Evolutionary conservation across 2,113 vertebrate genomes (phyloP).

Genomic region (Spheniscus mendiculus): DNA sequence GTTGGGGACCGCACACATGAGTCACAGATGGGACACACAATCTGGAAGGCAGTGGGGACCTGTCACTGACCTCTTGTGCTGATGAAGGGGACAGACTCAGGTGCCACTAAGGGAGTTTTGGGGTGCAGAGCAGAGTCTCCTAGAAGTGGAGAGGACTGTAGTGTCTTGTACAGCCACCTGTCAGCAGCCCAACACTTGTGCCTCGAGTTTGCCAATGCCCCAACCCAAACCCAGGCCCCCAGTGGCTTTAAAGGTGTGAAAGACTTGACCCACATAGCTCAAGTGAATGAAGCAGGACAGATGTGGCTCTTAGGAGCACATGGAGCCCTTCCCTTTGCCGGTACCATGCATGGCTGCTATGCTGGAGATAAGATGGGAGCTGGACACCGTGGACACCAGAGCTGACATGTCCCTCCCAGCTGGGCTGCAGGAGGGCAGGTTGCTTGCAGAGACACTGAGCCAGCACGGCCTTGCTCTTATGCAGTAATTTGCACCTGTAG

Average conservation of each 20-base stretch:
- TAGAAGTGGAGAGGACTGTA: neutral
- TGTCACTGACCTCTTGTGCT: neutral
- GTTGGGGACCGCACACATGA: fast-evolving
- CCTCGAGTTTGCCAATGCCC: neutral
- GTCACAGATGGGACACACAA: neutral
- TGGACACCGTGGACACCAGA: neutral
- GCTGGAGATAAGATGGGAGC: neutral
- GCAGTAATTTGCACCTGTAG: neutral
- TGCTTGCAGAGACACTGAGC: neutral
- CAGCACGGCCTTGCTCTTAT: neutral
- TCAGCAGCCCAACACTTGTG: neutral
- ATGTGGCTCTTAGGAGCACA: neutral
- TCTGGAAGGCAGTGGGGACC: neutral
- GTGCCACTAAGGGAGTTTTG: neutral
- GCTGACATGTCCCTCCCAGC: neutral
- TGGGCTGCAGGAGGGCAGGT: neutral
- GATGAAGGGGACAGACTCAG: neutral
- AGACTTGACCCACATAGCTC: neutral
- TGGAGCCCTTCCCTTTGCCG: neutral
- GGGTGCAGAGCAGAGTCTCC: neutral
- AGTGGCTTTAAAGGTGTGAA: neutral
- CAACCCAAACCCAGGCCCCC: neutral
- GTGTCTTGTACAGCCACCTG: neutral
- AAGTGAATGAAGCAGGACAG: neutral
- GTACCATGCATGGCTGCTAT: fast-evolving